A percentile compares a stretch with the other conserved stretches of the same genome.
Evolutionary conservation across 2,113 vertebrate genomes (phyloP).

Genomic region (Pterocles burchelli): DNA sequence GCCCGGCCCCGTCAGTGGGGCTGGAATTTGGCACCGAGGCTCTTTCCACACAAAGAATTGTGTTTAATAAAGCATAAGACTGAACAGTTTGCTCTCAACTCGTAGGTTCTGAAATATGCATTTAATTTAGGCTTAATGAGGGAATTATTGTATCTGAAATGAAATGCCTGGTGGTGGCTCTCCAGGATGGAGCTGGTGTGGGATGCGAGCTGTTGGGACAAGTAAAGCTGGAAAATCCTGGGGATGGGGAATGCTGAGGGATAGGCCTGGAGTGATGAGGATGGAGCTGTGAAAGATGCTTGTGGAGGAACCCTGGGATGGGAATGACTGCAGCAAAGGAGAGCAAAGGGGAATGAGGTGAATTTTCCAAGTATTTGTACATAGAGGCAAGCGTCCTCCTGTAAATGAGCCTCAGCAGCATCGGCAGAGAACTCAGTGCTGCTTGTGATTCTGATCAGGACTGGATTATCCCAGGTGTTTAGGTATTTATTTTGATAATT

Average conservation of each 20-base stretch:
- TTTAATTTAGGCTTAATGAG: constrained; percentile 66
- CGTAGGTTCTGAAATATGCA: constrained; percentile 66
- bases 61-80: constrained; percentile 46
- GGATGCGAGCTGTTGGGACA: neutral
- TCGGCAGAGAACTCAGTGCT: neutral
- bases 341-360: neutral
- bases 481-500: neutral
- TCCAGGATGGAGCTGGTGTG: neutral
- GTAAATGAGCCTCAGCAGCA: accelerated
- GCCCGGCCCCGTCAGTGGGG: neutral
- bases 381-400: accelerated
- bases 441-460: neutral
- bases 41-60: neutral
- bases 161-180: neutral
- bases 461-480: neutral
- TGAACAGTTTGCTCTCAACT: constrained; percentile 29
- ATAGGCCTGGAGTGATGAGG: neutral
- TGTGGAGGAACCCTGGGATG: neutral
- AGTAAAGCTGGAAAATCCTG: neutral
- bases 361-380: neutral
- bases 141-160: constrained; percentile 19
- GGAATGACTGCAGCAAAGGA: neutral
- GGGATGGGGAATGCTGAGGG: neutral
- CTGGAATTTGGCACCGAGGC: constrained; percentile 17
- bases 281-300: neutral